These are phyloP conservation scores for Cantharis lateralis DNA, from an alignment of 2,888 invertebrate species.

Conservation along the genomic window DNA sequence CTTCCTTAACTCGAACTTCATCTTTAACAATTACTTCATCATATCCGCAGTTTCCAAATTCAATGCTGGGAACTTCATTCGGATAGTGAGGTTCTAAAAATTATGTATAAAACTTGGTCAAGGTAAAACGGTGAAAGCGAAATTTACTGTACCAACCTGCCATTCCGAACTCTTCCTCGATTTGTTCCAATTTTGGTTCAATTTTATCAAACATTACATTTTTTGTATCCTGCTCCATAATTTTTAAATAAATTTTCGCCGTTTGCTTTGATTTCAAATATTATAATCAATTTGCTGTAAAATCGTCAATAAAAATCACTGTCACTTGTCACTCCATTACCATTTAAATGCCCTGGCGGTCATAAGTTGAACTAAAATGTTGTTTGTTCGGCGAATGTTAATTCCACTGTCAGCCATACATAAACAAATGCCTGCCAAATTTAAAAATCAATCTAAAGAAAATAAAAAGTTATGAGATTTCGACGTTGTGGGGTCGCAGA, in stretches of 20 bases:
- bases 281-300: background rate
- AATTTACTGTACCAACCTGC: background rate
- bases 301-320: background rate
- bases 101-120: background rate
- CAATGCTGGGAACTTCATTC: background rate
- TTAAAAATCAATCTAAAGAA: no score
- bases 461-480: no score
- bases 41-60: background rate
- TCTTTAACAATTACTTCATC: background rate
- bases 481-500: no score
- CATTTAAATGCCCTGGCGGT: background rate
- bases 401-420: no score
- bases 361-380: background rate
- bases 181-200: background rate
- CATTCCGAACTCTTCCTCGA: background rate
- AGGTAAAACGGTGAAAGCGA: background rate
- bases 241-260: background rate
- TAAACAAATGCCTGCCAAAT: no score
- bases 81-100: background rate
- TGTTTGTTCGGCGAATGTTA: no score
- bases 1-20: background rate
- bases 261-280: background rate
- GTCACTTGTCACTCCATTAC: background rate
- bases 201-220: background rate
- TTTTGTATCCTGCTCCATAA: background rate